A percentile compares a stretch with the other conserved stretches of the same genome.
phyloP scores from a whole-genome alignment of 2,797 vertebrate species.

The Epinephelus awoara region DNA sequence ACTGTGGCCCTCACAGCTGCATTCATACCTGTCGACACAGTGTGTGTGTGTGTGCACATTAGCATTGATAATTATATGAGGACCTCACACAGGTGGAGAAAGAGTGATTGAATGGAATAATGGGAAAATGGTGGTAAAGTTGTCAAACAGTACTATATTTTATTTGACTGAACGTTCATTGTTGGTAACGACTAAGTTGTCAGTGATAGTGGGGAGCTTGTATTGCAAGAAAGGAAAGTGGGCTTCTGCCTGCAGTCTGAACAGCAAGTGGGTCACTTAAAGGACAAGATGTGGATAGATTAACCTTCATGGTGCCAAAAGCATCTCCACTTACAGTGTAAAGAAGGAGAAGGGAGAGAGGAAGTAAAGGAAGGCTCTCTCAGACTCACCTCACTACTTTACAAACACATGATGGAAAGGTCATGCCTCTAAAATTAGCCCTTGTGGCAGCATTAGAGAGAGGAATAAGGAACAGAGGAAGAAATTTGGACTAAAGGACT shows the following conservation, averaged over 20 bases:
- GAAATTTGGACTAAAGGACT: conserved; percentile 4
- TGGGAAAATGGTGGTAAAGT: neutral
- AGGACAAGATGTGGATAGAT: conserved; percentile 77
- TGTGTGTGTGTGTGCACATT: neutral
- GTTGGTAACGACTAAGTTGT: neutral
- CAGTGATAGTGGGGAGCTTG: neutral
- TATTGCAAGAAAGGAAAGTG: conserved; percentile 18
- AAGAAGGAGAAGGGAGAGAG: conserved; percentile 44
- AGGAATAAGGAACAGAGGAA: conserved; percentile 16
- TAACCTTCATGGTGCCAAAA: conserved; percentile 59
- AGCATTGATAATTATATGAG: neutral
- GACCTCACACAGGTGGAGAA: neutral
- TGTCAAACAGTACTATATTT: conserved; percentile 8
- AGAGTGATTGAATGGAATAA: neutral
- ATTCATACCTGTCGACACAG: conserved; percentile 90
- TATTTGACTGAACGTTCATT: neutral
- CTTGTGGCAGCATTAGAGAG: conserved; percentile 39
- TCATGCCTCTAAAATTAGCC: conserved; percentile 84
- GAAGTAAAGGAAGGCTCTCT: conserved; percentile 31
- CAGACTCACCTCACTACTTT: conserved; percentile 61
- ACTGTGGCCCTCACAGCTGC: conserved; percentile 94
- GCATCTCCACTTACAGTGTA: conserved; percentile 74
- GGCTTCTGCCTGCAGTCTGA: neutral
- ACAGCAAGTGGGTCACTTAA: conserved; percentile 44
- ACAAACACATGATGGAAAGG: conserved; percentile 81